A percentile compares a stretch with the other conserved stretches of the same genome.
phyloP scores from a whole-genome alignment of 2,888 invertebrate genomes.

The Polyommatus icarus region DNA sequence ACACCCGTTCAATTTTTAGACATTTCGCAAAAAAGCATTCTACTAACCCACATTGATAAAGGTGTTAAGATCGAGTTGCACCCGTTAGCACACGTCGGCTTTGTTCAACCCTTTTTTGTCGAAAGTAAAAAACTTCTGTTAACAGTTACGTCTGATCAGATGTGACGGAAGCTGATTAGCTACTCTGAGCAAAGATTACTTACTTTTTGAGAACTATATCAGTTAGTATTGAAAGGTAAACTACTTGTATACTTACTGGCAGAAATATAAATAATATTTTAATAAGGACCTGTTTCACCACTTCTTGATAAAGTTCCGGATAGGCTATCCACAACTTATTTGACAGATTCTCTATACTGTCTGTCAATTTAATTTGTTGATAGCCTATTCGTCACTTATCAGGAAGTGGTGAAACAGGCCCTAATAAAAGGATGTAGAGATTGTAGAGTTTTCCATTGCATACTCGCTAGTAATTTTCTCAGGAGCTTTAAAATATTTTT shows the following conservation, averaged over 20 bases:
- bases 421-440: too few species aligned
- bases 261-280: too few species aligned
- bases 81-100: slow-evolving; percentile 65
- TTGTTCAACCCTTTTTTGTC: slow-evolving; percentile 64
- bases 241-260: neutral
- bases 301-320: too few species aligned
- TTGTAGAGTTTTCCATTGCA: too few species aligned
- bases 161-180: slow-evolving; percentile 29
- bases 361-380: too few species aligned
- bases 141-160: slow-evolving; percentile 43
- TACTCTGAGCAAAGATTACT: neutral
- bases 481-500: too few species aligned
- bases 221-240: neutral
- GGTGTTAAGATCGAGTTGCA: slow-evolving; percentile 77
- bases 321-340: too few species aligned
- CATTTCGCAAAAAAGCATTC: slow-evolving; percentile 66
- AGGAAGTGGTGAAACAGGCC: too few species aligned
- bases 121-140: slow-evolving; percentile 55
- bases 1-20: slow-evolving; percentile 68
- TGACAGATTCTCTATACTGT: too few species aligned
- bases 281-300: too few species aligned
- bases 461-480: too few species aligned
- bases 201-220: neutral
- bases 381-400: too few species aligned
- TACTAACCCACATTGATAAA: slow-evolving; percentile 78